Base-by-base conservation (phyloP, 2,888 invertebrate species). In the Papilio protenor region DNA sequence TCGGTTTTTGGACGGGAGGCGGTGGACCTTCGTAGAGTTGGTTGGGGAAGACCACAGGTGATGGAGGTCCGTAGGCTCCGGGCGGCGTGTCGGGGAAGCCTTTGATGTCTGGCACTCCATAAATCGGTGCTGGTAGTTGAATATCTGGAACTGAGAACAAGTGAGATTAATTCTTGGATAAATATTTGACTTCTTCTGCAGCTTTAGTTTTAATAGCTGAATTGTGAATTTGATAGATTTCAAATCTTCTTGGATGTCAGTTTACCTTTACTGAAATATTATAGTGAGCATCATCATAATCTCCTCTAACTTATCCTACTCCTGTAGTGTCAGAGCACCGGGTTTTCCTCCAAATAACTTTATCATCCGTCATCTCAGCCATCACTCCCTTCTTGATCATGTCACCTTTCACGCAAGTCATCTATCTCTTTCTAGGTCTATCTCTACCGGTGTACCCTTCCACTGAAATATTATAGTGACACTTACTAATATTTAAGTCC, bases 31-130 rank as follows among this genome's bases (percentile, higher is more conserved):
- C 95, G 86, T 94, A 94, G 55, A 78, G 83, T 52, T 93, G 92
- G 80, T 81, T 89, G 10, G 92, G 92, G 84, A 93, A 91, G 33
- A 87, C 87, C 0, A 93, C 88, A 0, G 95, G 95, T 0, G 95
- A 91, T 0, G 96, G 96, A 0, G 94, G 91, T 0, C 95, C 95
- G 83, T 95, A 95, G 0, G 94, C 90, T 12, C 93, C 89, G 0
- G 92, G 90, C 0, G 94, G 94, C 0, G 92, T 82, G 0, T 90
- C 88, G 12, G 87, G 84, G 81, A 87, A 87, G 71, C 88, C 85
- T 12, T 93, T 91, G 70, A 91, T 87, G 80, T 95, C 94, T 6
- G 96, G 96, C 0, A 95, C 95, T 76, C 96, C 96, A 85, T 96
- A 96, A 0, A 96, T 93, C 23, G 96, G 96, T 2, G 94, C 91